phyloP scores from a whole-genome alignment of 1,140 invertebrate species.

The Harpegnathos saltator region DNA sequence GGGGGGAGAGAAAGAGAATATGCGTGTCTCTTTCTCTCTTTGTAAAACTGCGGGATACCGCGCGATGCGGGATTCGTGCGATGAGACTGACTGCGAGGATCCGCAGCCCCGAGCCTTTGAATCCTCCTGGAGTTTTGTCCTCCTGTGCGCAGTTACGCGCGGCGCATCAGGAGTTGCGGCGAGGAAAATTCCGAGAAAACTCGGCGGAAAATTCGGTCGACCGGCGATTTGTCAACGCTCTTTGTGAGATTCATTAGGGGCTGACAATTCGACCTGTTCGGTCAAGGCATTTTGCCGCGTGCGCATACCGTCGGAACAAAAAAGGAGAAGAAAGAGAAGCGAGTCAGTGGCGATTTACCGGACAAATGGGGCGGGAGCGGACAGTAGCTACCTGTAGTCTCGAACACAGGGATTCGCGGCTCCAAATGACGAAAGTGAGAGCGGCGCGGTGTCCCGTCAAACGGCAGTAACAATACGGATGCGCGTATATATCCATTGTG shows the following conservation, averaged over 20 bases:
- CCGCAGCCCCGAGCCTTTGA: slow-evolving; percentile 38
- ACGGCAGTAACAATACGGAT: not conserved
- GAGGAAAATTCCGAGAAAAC: slow-evolving; percentile 61
- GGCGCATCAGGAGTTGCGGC: slow-evolving; percentile 38
- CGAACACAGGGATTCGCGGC: too few species aligned
- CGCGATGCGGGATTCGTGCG: too few species aligned
- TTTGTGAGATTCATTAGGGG: slow-evolving; percentile 33
- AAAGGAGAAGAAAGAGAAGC: too few species aligned
- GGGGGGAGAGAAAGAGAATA: not conserved
- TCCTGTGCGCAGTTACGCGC: not conserved
- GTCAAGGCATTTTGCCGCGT: slow-evolving; percentile 58
- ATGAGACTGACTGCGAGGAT: not conserved
- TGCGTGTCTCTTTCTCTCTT: slow-evolving; percentile 18
- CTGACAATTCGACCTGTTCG: slow-evolving; percentile 5
- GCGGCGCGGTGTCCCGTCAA: too few species aligned
- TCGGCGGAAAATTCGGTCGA: not conserved
- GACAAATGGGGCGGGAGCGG: too few species aligned
- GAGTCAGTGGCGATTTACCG: slow-evolving; percentile 2
- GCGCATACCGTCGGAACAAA: slow-evolving; percentile 7
- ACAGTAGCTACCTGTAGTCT: too few species aligned
- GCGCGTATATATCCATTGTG: not conserved
- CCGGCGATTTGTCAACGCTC: too few species aligned
- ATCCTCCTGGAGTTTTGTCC: slow-evolving; percentile 29
- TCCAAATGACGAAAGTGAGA: too few species aligned
- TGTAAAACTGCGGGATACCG: not conserved